phyloP scores from a whole-genome alignment of 2,113 vertebrate genomes.

The Pyxicephalus adspersus region DNA sequence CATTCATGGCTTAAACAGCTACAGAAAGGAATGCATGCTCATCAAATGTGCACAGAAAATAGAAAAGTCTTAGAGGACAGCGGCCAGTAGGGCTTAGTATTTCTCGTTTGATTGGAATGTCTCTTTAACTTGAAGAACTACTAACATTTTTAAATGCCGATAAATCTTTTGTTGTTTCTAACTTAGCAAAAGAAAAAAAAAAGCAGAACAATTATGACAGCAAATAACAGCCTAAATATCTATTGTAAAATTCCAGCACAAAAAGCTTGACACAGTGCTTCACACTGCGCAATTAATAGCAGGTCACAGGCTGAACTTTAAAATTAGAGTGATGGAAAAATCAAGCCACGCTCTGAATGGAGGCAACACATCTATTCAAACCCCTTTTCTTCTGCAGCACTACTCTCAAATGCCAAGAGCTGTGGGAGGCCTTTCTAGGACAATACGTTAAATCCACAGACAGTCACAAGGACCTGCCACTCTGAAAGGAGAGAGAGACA shows the following conservation, averaged over 20 bases:
- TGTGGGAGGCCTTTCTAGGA: slow-evolving; percentile 28
- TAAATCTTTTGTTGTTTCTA: neutral
- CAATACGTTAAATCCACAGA: slow-evolving; percentile 17
- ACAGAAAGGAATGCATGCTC: no score
- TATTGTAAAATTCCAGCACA: slow-evolving; percentile 23
- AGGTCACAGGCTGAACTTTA: slow-evolving; percentile 52
- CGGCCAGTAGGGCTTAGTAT: no score
- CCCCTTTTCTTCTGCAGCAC: neutral
- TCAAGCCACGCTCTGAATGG: slow-evolving; percentile 16
- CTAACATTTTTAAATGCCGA: neutral
- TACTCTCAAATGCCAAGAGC: slow-evolving; percentile 32
- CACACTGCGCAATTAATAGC: slow-evolving; percentile 30
- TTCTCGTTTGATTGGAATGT: no score
- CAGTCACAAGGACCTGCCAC: slow-evolving; percentile 1
- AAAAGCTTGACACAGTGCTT: neutral
- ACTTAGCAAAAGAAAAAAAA: neutral
- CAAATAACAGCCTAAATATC: slow-evolving; percentile 28
- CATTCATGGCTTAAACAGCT: no score
- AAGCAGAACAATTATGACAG: slow-evolving; percentile 28
- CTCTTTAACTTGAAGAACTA: neutral
- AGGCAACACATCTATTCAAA: neutral
- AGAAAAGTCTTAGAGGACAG: no score
- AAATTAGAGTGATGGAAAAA: slow-evolving; percentile 32
- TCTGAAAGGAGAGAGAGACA: neutral
- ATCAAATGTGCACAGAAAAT: no score